Base-by-base conservation (phyloP, 2,797 vertebrate species). In the Takifugu ocellatus region DNA sequence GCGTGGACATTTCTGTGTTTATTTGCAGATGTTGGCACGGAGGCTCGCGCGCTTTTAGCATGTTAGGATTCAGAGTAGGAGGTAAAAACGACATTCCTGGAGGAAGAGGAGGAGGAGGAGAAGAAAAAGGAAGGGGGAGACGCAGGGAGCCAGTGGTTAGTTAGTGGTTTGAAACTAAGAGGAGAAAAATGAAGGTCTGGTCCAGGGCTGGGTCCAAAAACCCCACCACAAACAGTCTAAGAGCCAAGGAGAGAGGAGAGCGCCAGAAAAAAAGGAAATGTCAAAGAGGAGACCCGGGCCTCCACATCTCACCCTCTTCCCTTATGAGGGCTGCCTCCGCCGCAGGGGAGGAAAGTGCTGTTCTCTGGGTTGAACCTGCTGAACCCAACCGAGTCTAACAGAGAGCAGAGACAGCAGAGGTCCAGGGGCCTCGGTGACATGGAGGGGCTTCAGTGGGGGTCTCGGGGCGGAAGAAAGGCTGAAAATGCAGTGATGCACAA, bases 131-230 rank as follows among this genome's bases (percentile, higher is more conserved):
- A 43, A 61, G 36, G 69, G 54, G 65, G 58, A n/a, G 62, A 43
- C 45, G 59, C 58, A 72, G 74, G 78, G 80, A 82, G 84, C 68
- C 80, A 84, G 87, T 74, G 84, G 82, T 87, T 85, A 84, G 84
- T 85, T 86, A 85, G 86, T 49, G 88, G 90, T 91, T 87, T 77
- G 80, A 84, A 77, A 88, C 87, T 90, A 89, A 90, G 79, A 84
- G 80, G 82, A 88, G 75, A 89, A 88, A 87, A 86, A 90, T 89
- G 86, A 85, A 79, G 44, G 55, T 85, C 83, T 83, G 77, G 78
- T 85, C 82, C 86, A 86, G 78, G 79, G 78, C 72, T 72, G 78
- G 79, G 77, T 69, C 75, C 70, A 62, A 68, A 63, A 72, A 82
- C 58, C 51, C 75, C 65, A 83, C 84, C 82, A 45, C 82, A 85